Base-by-base conservation (phyloP, 2,113 vertebrate species). In the Cyprinodon variegatus region DNA sequence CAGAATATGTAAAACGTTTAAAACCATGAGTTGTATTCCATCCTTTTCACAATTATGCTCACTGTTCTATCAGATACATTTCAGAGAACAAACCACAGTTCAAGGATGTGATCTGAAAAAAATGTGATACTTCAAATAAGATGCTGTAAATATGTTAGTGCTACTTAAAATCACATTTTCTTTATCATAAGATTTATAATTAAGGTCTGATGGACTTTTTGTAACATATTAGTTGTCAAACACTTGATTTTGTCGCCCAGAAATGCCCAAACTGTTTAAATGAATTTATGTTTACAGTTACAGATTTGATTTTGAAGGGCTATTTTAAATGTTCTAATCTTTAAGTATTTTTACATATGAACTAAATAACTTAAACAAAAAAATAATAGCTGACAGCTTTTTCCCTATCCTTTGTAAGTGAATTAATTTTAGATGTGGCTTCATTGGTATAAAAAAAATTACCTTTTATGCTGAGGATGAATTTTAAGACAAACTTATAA, bases 301-400 rank as follows among this genome's bases (percentile, higher is more conserved):
- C 1, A 61, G 81, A 61, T 74, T 85, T 79, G 68, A 65, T 83
- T 83, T 84, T 65, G 40, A 91, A 93, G 87, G 89, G 90, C 88
- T 93, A 48, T 0, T 61, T 22, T 61, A 37, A 38, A 29, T 82
- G 77, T 79, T 11, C 74, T 78, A 82, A 45, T 78, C 50, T 81
- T 84, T 57, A 46, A 61, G 48, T 68, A 74, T 15, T 84, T 29
- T 29, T 29, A 29, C 29, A 29, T 29, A 29, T 29, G 29, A 29
- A 29, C 29, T 29, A 29, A 29, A 29, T 29, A 29, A 29, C 1
- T 29, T 29, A 29, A 29, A 29, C 29, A 29, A 29, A 29, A 29
- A 29, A 29, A 29, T 29, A 29, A 29, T 29, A 29, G 29, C 29
- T 29, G 29, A 29, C 29, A 29, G 29, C 38, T 29, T 43, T 57